Percentiles rank a stretch among this genome's conserved stretches.
These are phyloP conservation scores for Gymnoscopelus microlampas DNA, from an alignment of 2,797 vertebrate genomes.

Conservation along the genomic window DNA sequence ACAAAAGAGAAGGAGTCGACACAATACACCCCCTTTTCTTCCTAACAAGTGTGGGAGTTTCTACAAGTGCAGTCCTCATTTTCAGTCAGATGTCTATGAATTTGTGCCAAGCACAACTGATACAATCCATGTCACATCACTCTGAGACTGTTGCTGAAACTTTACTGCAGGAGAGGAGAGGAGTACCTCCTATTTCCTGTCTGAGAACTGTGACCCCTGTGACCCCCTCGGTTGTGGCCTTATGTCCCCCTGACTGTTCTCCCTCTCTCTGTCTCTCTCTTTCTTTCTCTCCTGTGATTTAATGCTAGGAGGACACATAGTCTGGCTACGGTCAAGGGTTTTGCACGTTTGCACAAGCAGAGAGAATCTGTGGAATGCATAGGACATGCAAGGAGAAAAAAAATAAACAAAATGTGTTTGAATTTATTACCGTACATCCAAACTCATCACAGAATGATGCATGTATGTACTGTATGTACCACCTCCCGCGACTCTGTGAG, in stretches of 20 bases:
- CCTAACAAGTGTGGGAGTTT: conserved; percentile 15
- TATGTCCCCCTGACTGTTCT: conserved; percentile 7
- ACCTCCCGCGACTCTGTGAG: conserved; percentile 11
- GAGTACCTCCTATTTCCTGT: conserved; percentile 51
- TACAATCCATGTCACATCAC: background rate
- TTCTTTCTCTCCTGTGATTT: conserved; percentile 39
- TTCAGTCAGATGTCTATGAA: background rate
- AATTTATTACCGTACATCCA: conserved; percentile 31
- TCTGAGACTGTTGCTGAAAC: conserved; percentile 5
- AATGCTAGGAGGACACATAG: conserved; percentile 41
- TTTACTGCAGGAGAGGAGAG: conserved; percentile 38
- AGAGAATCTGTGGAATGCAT: conserved; percentile 53
- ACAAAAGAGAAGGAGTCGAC: conserved; percentile 17
- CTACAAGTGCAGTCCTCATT: background rate
- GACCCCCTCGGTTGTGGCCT: conserved; percentile 1
- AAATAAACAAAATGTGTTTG: conserved; percentile 19
- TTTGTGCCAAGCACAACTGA: background rate
- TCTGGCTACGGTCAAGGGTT: conserved; percentile 28
- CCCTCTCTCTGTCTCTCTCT: background rate
- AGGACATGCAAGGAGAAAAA: conserved; percentile 13
- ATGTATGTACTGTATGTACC: conserved; percentile 9
- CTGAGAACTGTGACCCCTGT: conserved; percentile 9
- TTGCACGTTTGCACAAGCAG: conserved; percentile 37
- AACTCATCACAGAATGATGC: conserved; percentile 32
- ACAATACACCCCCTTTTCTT: background rate